Base-by-base conservation (phyloP, 2,113 vertebrate genomes). In the Rhizomys pruinosus region DNA sequence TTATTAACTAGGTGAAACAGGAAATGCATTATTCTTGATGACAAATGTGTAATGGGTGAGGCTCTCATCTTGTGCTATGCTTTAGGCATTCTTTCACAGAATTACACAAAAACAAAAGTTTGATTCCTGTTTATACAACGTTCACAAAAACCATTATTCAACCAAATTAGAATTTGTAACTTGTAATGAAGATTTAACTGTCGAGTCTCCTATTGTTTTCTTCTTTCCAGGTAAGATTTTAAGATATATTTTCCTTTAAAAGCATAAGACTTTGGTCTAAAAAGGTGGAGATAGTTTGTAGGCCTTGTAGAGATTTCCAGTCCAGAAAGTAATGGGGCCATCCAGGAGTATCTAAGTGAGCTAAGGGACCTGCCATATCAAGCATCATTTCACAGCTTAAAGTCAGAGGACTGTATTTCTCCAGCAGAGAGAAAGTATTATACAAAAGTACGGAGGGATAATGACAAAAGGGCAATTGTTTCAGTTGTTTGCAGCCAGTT, bases 1-100 rank as follows among this genome's bases (percentile, higher is more conserved):
- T 96, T 86, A 92, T 92, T 96, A 94, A 47, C 55, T 11, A 92
- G 68, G 66, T 92, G 68, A 95, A 96, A 91, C 19, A 94, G 34
- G 86, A 96, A 96, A 93, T 91, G n/a, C 44, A 95, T 95, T 93
- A 89, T 92, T 94, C 92, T 95, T 96, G 55, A 92, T 93, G 72
- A 96, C 39, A 95, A 95, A 94, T 92, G 39, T 39, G 52, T 92
- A 93, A 89, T 68, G 79, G 52, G 55, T 93, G 64, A 95, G 55
- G 11, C 4, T 95, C 39, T 91, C 44, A 78, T 72, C 32, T 22
- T 80, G 71, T 2, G 1, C 37, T 85, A 2, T 25, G 63, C 86
- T 95, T 69, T 93, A 77, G 66, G 59, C 87, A 92, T 94, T 93
- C 34, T 59, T 95, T 82, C 73, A 86, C 44, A 89, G 78, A 92